Evolutionary conservation across 2,113 vertebrate genomes (phyloP).

Genomic region (Oncorhynchus gorbuscha): DNA sequence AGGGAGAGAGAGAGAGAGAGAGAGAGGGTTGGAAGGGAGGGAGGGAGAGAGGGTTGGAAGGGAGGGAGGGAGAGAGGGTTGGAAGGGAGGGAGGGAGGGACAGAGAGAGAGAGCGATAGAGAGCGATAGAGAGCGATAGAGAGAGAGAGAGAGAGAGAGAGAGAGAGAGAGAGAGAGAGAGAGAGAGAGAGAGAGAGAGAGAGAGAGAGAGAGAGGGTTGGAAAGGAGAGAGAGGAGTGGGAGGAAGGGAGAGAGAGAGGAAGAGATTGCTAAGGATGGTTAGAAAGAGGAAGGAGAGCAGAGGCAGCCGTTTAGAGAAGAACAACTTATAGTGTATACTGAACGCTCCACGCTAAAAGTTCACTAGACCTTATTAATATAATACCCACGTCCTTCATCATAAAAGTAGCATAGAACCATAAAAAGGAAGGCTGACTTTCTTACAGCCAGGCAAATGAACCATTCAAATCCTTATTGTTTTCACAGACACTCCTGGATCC

Average conservation of each 20-base stretch:
- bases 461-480: constrained; percentile 69
- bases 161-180: too few relatives aligned
- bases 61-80: not conserved
- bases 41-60: too few relatives aligned
- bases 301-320: not conserved
- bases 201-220: too few relatives aligned
- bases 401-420: not conserved
- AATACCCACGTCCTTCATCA: too few relatives aligned
- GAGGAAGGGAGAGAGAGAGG: not conserved
- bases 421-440: constrained; percentile 42
- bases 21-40: too few relatives aligned
- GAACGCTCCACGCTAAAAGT: too few relatives aligned
- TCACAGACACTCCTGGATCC: constrained; percentile 56
- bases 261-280: not conserved
- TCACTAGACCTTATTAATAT: too few relatives aligned
- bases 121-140: too few relatives aligned
- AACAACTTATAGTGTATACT: not conserved
- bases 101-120: rapidly evolving
- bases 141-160: too few relatives aligned
- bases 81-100: too few relatives aligned
- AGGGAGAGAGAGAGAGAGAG: not conserved
- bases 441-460: constrained; percentile 54
- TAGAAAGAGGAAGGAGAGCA: not conserved
- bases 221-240: too few relatives aligned
- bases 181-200: too few relatives aligned